These are phyloP conservation scores for Perizoma affinitatum DNA, from an alignment of 2,888 invertebrate species.

Conservation along the genomic window DNA sequence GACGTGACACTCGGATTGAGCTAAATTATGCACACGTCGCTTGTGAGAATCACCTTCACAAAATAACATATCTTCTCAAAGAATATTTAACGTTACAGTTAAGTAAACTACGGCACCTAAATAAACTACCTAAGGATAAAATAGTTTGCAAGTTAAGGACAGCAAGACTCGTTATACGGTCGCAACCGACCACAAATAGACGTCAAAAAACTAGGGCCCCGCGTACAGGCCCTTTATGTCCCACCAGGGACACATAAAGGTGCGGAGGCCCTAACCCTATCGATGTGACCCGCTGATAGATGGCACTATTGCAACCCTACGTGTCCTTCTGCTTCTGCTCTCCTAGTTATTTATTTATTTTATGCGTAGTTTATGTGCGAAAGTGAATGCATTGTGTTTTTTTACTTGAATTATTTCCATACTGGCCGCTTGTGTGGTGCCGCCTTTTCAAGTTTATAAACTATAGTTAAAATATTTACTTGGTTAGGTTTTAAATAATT, in stretches of 20 bases:
- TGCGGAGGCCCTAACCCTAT: conserved; percentile 82
- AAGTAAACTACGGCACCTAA: neutral
- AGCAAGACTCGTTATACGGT: conserved; percentile 70
- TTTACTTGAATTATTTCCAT: conserved; percentile 36
- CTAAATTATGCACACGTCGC: conserved; percentile 63
- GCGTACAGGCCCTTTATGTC: conserved; percentile 74
- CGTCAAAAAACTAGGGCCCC: conserved; percentile 81
- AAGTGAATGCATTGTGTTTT: conserved; percentile 44
- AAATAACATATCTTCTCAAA: conserved; percentile 36
- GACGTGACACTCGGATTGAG: conserved; percentile 71
- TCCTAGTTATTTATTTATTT: conserved; percentile 77
- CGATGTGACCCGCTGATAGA: conserved; percentile 82
- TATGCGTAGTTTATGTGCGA: conserved; percentile 78
- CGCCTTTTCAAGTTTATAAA: conserved; percentile 29
- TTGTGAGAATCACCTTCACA: conserved; percentile 34
- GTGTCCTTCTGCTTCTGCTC: conserved; percentile 70
- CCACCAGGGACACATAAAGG: conserved; percentile 82
- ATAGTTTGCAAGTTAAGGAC: conserved; percentile 58
- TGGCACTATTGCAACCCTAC: conserved; percentile 77
- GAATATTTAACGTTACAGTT: conserved; percentile 17
- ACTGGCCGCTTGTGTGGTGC: conserved; percentile 22
- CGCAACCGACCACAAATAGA: conserved; percentile 81
- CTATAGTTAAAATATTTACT: conserved; percentile 13
- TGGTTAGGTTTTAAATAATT: conserved; percentile 4
- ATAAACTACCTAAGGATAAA: conserved; percentile 25